These are phyloP conservation scores for Epizoanthus illoricatus DNA, from an alignment of 92 coral and sea anemone species.

Conservation along the genomic window DNA sequence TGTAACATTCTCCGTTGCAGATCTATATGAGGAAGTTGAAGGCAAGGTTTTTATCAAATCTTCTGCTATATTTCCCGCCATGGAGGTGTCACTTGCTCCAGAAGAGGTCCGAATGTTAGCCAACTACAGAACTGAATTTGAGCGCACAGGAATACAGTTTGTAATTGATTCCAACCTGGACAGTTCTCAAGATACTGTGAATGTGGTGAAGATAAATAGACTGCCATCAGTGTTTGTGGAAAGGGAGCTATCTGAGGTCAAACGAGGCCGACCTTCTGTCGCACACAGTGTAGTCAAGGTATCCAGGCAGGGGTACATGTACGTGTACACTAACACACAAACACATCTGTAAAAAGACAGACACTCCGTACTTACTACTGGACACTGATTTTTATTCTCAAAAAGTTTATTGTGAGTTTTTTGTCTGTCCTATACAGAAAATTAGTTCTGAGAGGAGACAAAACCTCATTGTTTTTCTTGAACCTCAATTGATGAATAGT, in stretches of 20 bases:
- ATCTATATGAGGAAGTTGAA: conserved; percentile 50
- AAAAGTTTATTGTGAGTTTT: too few species aligned
- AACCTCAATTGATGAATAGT: too few species aligned
- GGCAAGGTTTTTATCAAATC: conserved; percentile 63
- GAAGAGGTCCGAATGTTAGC: conserved; percentile 73
- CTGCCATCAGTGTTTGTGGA: conserved; percentile 89
- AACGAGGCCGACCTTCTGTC: conserved; percentile 72
- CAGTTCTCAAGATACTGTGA: conserved; percentile 34
- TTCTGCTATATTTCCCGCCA: conserved; percentile 67
- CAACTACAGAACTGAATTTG: conserved; percentile 68
- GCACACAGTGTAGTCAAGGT: conserved; percentile 82
- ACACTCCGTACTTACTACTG: background rate
- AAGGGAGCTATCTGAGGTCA: conserved; percentile 81
- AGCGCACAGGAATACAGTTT: conserved; percentile 78
- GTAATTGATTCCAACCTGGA: conserved; percentile 40
- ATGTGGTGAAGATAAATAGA: conserved; percentile 45
- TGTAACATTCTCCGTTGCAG: conserved; percentile 41
- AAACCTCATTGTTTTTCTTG: too few species aligned
- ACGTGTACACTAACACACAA: too few species aligned
- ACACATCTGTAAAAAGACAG: background rate
- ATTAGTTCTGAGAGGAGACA: too few species aligned
- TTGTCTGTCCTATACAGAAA: too few species aligned
- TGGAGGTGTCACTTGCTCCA: conserved; percentile 62
- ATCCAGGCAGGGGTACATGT: background rate
- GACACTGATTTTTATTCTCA: background rate